Evolutionary conservation across 2,888 invertebrate species (phyloP).

Genomic region (Conops quadrifasciatus): DNA sequence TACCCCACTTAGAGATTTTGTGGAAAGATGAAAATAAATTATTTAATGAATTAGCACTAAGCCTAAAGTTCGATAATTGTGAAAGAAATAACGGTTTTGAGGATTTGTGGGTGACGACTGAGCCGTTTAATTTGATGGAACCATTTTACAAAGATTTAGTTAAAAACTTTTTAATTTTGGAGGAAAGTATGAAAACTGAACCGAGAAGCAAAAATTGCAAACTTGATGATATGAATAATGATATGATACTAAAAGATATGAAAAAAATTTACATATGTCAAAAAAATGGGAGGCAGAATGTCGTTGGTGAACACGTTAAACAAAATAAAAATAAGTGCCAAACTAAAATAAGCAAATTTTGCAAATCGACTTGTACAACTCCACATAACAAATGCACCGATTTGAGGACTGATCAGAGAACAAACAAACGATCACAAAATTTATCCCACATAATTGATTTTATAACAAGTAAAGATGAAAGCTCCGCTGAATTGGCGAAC

Average conservation of each 20-base stretch:
- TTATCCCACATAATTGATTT: constrained; percentile 68
- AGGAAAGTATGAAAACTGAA: constrained; percentile 56
- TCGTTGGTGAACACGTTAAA: constrained; percentile 61
- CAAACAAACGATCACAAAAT: constrained; percentile 46
- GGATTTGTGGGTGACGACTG: constrained; percentile 73
- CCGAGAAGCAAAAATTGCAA: background rate
- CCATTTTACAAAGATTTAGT: constrained; percentile 73
- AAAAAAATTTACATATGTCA: constrained; percentile 52
- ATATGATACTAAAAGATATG: constrained; percentile 64
- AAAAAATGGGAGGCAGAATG: too few relatives aligned
- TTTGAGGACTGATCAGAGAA: background rate
- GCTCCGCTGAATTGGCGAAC: constrained; percentile 44
- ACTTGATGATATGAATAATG: background rate
- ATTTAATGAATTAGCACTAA: constrained; percentile 71
- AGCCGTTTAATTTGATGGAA: constrained; percentile 73
- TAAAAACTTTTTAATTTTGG: constrained; percentile 69
- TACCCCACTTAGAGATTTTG: constrained; percentile 76
- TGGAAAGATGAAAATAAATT: constrained; percentile 72
- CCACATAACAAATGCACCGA: background rate
- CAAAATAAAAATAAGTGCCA: constrained; percentile 27
- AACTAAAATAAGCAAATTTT: constrained; percentile 9
- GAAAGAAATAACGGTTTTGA: constrained; percentile 65
- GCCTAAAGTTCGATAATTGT: constrained; percentile 68
- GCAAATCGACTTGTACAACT: background rate
- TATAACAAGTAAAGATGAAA: constrained; percentile 61